phyloP scores from a whole-genome alignment of 2,797 vertebrate genomes.

The Sebastes oblongus region DNA sequence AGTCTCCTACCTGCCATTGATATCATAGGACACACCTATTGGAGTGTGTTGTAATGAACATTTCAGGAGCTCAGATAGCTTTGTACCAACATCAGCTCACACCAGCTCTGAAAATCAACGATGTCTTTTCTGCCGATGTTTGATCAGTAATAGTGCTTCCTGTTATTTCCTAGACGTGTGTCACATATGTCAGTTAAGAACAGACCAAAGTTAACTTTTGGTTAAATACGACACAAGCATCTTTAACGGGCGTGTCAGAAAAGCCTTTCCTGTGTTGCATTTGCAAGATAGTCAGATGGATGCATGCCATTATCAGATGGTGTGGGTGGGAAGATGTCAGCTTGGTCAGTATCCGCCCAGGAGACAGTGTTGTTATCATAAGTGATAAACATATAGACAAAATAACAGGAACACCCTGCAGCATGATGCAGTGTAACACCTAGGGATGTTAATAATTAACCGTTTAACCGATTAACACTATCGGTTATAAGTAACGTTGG shows the following conservation, averaged over 20 bases:
- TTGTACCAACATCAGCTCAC: background rate
- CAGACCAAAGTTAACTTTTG: background rate
- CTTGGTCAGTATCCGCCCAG: background rate
- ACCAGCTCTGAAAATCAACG: background rate
- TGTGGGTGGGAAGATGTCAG: background rate
- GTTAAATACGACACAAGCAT: background rate
- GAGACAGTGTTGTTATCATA: background rate
- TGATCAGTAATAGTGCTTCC: background rate
- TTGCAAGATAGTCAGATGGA: background rate
- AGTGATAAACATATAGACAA: background rate
- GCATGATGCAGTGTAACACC: background rate
- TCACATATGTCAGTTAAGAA: background rate
- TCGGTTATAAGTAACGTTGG: too few species aligned
- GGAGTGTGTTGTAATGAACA: slow-evolving; percentile 7
- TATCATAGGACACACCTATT: slow-evolving; percentile 42
- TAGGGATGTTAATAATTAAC: too few species aligned
- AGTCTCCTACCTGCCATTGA: slow-evolving; percentile 30
- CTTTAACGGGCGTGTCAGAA: background rate
- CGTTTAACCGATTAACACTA: too few species aligned
- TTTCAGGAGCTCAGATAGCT: background rate
- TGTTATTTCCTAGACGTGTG: background rate
- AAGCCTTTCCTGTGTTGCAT: background rate
- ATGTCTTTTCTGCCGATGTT: background rate
- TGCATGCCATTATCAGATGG: background rate
- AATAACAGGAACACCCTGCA: background rate